Conservation (phyloP, 2,888 invertebrate species). For the Vanessa cardui region DNA sequence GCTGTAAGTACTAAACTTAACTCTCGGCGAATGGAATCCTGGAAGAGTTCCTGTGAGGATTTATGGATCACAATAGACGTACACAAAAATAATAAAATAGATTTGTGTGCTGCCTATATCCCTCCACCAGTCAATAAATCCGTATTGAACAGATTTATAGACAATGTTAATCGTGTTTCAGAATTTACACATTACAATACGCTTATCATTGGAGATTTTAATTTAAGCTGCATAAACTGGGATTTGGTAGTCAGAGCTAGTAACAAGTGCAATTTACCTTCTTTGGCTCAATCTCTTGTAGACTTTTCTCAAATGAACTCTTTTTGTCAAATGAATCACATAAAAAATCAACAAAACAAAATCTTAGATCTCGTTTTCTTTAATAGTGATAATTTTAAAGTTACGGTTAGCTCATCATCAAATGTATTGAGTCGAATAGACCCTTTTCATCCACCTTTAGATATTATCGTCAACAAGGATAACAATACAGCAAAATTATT, state of each 20-base stretch:
- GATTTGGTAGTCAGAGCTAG: not conserved
- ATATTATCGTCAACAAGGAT: not conserved
- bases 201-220: not conserved
- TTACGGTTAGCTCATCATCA: slow-evolving; percentile 2
- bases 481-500: not conserved
- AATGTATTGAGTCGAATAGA: slow-evolving; percentile 9
- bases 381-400: not conserved
- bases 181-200: not conserved
- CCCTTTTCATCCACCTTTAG: slow-evolving; percentile 14
- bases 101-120: slow-evolving; percentile 16
- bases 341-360: not conserved
- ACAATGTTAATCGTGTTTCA: slow-evolving; percentile 6
- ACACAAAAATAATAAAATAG: slow-evolving; percentile 9
- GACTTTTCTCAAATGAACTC: slow-evolving; percentile 5
- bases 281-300: slow-evolving; percentile 5
- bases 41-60: not conserved
- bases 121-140: slow-evolving; percentile 6
- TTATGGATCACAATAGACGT: slow-evolving; percentile 6
- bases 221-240: not conserved
- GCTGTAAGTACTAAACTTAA: not conserved
- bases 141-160: not conserved
- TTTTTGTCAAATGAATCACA: slow-evolving; percentile 7
- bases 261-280: too few species aligned
- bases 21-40: not conserved
- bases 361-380: slow-evolving; percentile 10